These are phyloP conservation scores for Phoxinus phoxinus DNA, from an alignment of 2,113 vertebrate genomes.

Conservation along the genomic window DNA sequence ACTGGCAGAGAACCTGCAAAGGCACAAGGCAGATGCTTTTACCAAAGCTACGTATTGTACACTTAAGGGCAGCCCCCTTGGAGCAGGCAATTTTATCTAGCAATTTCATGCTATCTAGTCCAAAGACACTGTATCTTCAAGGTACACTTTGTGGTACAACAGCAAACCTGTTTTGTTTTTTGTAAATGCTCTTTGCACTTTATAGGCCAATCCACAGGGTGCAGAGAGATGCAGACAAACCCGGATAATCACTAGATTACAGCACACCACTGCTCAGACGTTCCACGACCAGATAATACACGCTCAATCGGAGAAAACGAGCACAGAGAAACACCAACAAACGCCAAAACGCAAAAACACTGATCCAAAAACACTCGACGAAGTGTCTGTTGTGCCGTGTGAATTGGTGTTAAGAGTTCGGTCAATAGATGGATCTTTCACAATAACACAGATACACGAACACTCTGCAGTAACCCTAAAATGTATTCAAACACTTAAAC, in stretches of 20 bases:
- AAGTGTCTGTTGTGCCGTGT: too few relatives aligned
- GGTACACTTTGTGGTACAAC: background rate
- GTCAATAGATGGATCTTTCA: background rate
- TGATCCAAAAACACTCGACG: too few relatives aligned
- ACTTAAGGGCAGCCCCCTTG: background rate
- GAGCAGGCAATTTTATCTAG: background rate
- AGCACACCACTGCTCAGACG: too few relatives aligned
- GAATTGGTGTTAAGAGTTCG: too few relatives aligned
- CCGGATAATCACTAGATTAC: too few relatives aligned
- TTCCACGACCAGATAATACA: too few relatives aligned
- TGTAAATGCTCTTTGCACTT: background rate
- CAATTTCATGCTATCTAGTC: background rate
- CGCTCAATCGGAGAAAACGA: too few relatives aligned
- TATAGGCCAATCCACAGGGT: background rate
- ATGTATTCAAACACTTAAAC: background rate
- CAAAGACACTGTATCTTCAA: background rate
- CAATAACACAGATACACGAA: background rate
- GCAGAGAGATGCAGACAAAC: too few relatives aligned
- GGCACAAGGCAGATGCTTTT: conserved; percentile 1
- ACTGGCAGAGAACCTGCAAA: conserved; percentile 11
- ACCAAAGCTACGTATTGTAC: background rate
- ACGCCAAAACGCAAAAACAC: too few relatives aligned
- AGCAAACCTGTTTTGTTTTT: background rate
- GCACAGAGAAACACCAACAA: too few relatives aligned
- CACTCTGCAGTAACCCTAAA: background rate